These are phyloP conservation scores for Trochalopteron elliotii DNA, from an alignment of 2,113 vertebrate species.

Conservation along the genomic window DNA sequence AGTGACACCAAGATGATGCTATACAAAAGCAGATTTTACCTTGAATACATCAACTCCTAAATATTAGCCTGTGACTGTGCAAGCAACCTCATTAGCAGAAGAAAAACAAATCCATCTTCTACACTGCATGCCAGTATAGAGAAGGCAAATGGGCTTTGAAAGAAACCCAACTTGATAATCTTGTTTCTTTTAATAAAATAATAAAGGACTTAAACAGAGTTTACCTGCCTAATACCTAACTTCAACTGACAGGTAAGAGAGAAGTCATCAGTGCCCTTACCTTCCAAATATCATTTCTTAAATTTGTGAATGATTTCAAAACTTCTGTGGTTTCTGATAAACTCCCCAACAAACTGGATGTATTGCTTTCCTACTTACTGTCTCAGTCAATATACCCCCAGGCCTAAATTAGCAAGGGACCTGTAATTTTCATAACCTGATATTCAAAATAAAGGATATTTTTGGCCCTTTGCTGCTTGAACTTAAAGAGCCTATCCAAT, in stretches of 20 bases:
- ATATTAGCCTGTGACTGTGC: background rate
- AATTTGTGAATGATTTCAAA: background rate
- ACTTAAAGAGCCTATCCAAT: background rate
- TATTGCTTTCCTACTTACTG: background rate
- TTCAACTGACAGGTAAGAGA: background rate
- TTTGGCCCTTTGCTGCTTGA: background rate
- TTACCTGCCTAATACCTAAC: background rate
- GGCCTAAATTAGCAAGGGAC: background rate
- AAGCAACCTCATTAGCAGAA: background rate
- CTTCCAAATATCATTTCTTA: background rate
- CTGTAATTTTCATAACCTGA: background rate
- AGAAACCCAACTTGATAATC: background rate
- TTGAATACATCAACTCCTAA: background rate
- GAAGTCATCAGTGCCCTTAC: background rate
- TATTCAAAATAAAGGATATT: background rate
- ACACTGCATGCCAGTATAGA: background rate
- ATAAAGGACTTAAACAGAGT: background rate
- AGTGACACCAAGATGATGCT: slow-evolving; percentile 26
- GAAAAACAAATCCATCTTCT: background rate
- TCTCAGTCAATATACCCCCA: background rate
- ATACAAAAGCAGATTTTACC: slow-evolving; percentile 36
- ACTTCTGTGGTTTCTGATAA: background rate
- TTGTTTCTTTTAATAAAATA: background rate
- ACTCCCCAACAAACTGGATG: background rate
- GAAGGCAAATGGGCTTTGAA: background rate